Percentiles rank a stretch among this genome's conserved stretches.
Conservation (phyloP, 2,113 vertebrate genomes). For the Pandion haliaetus region DNA sequence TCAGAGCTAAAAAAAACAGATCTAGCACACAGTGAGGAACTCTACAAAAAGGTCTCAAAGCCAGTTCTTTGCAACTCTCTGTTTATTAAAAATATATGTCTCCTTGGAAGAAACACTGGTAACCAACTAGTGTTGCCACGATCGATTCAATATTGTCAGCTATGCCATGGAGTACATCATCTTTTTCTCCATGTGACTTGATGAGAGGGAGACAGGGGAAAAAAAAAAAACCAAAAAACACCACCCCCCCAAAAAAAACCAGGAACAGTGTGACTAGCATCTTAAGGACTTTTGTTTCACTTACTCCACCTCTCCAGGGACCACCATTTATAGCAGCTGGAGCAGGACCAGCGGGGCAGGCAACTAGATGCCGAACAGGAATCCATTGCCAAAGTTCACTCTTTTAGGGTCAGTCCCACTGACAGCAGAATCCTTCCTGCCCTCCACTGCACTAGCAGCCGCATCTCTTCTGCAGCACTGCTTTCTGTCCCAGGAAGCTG, state of each 20-base stretch:
- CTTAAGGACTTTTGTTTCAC: not conserved
- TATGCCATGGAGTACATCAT: conserved; percentile 50
- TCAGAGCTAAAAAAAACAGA: not conserved
- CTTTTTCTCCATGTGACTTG: conserved; percentile 56
- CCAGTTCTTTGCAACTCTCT: conserved; percentile 78
- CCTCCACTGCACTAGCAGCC: accelerated
- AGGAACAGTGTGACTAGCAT: not conserved
- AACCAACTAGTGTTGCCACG: conserved; percentile 71
- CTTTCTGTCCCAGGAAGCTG: not conserved
- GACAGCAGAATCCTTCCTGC: not conserved
- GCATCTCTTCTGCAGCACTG: not conserved
- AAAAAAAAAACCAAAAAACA: not conserved
- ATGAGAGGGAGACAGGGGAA: conserved; percentile 33
- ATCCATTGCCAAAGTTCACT: not conserved
- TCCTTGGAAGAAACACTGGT: conserved; percentile 81
- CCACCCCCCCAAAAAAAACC: not conserved
- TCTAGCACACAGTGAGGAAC: not conserved
- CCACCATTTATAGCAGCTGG: not conserved
- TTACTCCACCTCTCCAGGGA: not conserved
- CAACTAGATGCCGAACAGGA: not conserved
- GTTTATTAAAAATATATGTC: conserved; percentile 87
- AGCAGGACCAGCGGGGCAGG: not conserved
- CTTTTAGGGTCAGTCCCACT: not conserved
- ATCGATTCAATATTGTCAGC: conserved; percentile 56
- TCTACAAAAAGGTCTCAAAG: conserved; percentile 68